phyloP scores from a whole-genome alignment of 2,113 vertebrate genomes.

The Amphiprion percula region DNA sequence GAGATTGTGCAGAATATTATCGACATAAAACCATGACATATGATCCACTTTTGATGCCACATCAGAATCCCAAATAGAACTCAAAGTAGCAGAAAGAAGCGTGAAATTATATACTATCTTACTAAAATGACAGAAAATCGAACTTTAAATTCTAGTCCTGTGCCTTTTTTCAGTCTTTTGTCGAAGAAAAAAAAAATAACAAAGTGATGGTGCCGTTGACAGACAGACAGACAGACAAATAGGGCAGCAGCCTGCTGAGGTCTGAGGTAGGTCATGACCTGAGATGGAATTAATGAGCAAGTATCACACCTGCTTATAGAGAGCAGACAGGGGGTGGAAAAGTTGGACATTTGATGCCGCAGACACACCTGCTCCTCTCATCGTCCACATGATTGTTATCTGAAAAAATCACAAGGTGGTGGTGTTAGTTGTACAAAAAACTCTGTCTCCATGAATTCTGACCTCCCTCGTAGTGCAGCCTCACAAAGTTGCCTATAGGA shows the following conservation, averaged over 20 bases:
- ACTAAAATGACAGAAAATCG: conserved; percentile 15
- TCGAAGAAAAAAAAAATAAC: not conserved
- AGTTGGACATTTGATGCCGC: conserved; percentile 54
- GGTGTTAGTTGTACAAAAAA: conserved; percentile 22
- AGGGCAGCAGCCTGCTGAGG: not conserved
- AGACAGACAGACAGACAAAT: conserved; percentile 20
- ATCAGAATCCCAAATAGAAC: conserved; percentile 10
- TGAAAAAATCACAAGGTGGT: conserved; percentile 27
- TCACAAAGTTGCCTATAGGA: conserved; percentile 27
- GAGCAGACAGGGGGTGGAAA: conserved; percentile 52
- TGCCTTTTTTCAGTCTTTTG: not conserved
- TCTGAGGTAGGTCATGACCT: conserved; percentile 39
- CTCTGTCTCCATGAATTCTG: conserved; percentile 24
- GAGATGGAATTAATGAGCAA: conserved; percentile 67
- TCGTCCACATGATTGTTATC: conserved; percentile 37
- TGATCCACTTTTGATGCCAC: conserved; percentile 14
- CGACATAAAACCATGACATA: conserved; percentile 7
- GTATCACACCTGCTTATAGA: conserved; percentile 47
- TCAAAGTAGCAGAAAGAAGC: not conserved
- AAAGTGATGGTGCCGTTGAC: not conserved
- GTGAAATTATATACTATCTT: conserved; percentile 1
- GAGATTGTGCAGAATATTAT: not conserved
- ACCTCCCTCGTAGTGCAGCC: conserved; percentile 39
- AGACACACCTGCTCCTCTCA: conserved; percentile 66
- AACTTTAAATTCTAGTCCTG: not conserved